Base-by-base conservation (phyloP, 2,797 vertebrate species). In the Propithecus perrieri region DNA sequence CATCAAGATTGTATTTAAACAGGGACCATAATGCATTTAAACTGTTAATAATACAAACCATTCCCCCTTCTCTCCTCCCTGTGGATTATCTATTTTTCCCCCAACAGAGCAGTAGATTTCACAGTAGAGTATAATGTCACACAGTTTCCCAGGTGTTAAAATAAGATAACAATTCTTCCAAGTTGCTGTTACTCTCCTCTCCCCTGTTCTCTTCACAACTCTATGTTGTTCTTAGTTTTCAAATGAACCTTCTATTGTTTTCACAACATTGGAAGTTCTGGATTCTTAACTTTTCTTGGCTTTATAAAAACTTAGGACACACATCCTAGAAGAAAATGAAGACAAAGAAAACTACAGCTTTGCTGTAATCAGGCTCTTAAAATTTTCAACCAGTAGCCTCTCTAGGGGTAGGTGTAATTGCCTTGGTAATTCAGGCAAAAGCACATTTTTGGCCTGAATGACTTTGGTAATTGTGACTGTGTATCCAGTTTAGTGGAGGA, bases 1-100 rank as follows among this genome's bases (percentile, higher is more conserved):
- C 85, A 98, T 98, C 97, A 98, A 95, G 91, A 83, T 22, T 96
- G 41, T 87, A 81, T 95, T 98, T 97, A 98, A 97, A 96, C 84
- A 97, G 93, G 93, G 89, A 96, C 74, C 83, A 94, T 91, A 93
- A 96, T 97, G 43, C 91, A 97, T 98, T 97, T 98, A 95, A 97
- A 97, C 84, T 94, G 10, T 89, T 97, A 98, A 90, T 89, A 98
- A 95, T 89, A 97, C 5, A 22, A 97, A 97, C n/a, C 63, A 65
- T 80, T 46, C 41, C 72, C 38, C 10, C 59, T 67, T 69, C 30
- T 95, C 53, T 85, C 30, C 35, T 97, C 95, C 93, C 71, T 57
- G 15, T 94, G 71, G 41, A 46, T 94, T 91, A 85, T 94, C 89
- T 95, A 43, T 85, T 76, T 86, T 94, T 79, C 10, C 5, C 65